Evolutionary conservation across 1,140 invertebrate species (phyloP).

Genomic region (Homarus americanus): DNA sequence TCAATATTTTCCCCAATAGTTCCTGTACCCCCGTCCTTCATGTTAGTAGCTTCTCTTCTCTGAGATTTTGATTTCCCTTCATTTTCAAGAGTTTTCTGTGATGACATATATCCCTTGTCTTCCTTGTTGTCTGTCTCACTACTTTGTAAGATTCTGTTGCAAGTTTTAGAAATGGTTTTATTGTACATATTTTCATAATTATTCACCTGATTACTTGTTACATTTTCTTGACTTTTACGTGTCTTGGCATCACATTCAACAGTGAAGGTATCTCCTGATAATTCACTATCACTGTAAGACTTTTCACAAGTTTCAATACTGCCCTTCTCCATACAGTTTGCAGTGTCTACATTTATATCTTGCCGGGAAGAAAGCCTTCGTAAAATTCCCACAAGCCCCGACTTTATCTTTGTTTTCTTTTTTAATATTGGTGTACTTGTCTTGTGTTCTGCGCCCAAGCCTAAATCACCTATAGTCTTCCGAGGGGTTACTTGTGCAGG

Average conservation of each 20-base stretch:
- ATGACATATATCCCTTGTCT: background rate
- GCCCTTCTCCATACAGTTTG: background rate
- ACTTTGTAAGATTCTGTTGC: background rate
- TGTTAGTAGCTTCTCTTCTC: background rate
- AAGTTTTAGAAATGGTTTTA: background rate
- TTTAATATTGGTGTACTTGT: background rate
- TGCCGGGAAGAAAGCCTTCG: conserved; percentile 25
- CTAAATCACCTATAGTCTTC: background rate
- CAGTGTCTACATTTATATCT: background rate
- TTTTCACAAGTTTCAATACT: background rate
- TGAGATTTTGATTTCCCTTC: background rate
- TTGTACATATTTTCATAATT: background rate
- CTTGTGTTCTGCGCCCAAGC: background rate
- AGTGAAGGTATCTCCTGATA: background rate
- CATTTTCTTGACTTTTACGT: background rate
- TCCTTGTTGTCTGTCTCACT: background rate
- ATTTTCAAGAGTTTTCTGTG: background rate
- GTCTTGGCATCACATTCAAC: background rate
- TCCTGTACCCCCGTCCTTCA: background rate
- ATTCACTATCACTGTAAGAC: conserved; percentile 12
- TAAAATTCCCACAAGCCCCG: conserved; percentile 40
- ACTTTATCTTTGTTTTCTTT: conserved; percentile 30
- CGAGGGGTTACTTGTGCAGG: background rate
- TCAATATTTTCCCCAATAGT: background rate
- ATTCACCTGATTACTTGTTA: background rate